A percentile compares a stretch with the other conserved stretches of the same genome.
Evolutionary conservation across 2,888 invertebrate species (phyloP).

Genomic region (Tenthredo distinguenda): DNA sequence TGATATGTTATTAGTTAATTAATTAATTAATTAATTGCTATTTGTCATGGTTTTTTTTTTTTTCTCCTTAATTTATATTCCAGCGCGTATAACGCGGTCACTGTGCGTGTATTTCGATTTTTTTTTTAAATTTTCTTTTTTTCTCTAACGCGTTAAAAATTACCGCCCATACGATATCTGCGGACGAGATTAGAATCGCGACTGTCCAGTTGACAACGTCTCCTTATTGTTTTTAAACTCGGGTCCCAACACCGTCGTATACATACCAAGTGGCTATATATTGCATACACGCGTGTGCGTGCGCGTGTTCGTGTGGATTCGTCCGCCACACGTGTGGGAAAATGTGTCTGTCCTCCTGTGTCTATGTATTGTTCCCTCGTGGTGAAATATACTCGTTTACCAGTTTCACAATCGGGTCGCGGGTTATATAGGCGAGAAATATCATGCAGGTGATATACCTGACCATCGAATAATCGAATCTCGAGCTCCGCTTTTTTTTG

Average conservation of each 20-base stretch:
- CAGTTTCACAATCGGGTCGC: not conserved
- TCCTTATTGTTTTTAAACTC: constrained; percentile 74
- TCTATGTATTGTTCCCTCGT: not conserved
- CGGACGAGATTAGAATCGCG: constrained; percentile 47
- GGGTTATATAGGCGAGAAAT: not conserved
- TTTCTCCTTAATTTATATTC: too few species aligned
- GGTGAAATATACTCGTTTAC: not conserved
- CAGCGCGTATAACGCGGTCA: not conserved
- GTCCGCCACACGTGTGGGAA: constrained; percentile 85
- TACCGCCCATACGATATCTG: not conserved
- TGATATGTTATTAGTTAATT: not conserved
- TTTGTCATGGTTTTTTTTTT: not conserved
- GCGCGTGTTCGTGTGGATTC: not conserved
- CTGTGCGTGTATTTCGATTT: not conserved
- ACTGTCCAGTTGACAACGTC: constrained; percentile 69
- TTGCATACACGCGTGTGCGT: not conserved
- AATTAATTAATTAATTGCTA: not conserved
- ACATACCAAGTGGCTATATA: constrained; percentile 41
- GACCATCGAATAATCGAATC: not conserved
- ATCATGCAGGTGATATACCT: not conserved
- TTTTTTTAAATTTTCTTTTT: not conserved
- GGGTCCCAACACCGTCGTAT: not conserved
- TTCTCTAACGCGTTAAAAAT: too few species aligned
- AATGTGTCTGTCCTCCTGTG: not conserved
- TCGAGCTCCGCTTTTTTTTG: not conserved